Percentiles rank a stretch among this genome's conserved stretches.
These are phyloP conservation scores for Peromyscus polionotus DNA, from an alignment of 2,113 vertebrate genomes.

Conservation along the genomic window DNA sequence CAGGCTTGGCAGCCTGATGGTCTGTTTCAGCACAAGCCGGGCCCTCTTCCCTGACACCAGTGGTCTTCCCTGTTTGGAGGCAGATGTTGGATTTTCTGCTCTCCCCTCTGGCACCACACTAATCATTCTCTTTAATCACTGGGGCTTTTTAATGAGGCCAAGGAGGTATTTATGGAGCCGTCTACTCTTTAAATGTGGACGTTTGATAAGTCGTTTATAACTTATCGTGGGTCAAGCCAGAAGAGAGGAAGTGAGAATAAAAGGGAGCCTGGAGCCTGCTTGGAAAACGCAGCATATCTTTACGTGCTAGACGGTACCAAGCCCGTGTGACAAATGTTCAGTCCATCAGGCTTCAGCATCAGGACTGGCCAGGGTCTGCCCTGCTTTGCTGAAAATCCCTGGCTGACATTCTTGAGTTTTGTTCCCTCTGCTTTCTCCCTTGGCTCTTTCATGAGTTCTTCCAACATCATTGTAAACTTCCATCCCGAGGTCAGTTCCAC, in stretches of 20 bases:
- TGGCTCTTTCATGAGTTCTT: not conserved
- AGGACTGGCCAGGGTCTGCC: not conserved
- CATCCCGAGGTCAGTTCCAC: slow-evolving; percentile 30
- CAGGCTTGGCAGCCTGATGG: slow-evolving; percentile 33
- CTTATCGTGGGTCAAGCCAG: slow-evolving; percentile 77
- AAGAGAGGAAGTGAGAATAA: slow-evolving; percentile 76
- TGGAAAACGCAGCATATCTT: slow-evolving; percentile 51
- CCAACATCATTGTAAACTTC: slow-evolving; percentile 3
- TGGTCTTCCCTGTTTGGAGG: slow-evolving; percentile 66
- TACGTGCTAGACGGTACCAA: slow-evolving; percentile 40
- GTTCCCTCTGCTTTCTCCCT: not conserved
- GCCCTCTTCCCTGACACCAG: slow-evolving; percentile 70
- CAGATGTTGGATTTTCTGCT: slow-evolving; percentile 81
- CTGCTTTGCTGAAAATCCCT: slow-evolving; percentile 31
- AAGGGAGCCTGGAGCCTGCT: slow-evolving; percentile 65
- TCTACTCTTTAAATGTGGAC: slow-evolving; percentile 77
- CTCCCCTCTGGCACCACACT: slow-evolving; percentile 83
- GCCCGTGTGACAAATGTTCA: slow-evolving; percentile 43
- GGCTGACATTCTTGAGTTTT: slow-evolving; percentile 21
- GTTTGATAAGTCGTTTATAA: slow-evolving; percentile 82
- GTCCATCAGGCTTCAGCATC: not conserved
- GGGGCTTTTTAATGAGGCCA: slow-evolving; percentile 85
- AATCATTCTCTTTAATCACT: slow-evolving; percentile 85
- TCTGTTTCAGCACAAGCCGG: slow-evolving; percentile 48
- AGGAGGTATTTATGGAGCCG: slow-evolving; percentile 84